A percentile compares a stretch with the other conserved stretches of the same genome.
Conservation (phyloP, 2,888 invertebrate genomes). For the Noctua janthina region DNA sequence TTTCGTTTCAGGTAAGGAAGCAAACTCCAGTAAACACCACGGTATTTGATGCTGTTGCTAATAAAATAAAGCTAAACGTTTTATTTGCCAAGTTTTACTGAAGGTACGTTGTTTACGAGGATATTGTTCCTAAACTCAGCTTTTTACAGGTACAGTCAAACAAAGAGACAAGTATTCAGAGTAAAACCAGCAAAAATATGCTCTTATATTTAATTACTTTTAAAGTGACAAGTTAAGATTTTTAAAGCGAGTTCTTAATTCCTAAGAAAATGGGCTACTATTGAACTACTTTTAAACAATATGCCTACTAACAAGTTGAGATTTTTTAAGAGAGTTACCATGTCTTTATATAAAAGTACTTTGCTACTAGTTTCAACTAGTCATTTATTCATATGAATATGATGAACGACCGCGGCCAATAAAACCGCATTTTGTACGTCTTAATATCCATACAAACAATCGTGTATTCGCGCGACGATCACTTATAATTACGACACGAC, state of each 20-base stretch:
- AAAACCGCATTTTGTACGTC: neutral
- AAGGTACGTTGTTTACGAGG: slow-evolving; percentile 37
- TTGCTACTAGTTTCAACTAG: too few relatives aligned
- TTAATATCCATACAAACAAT: neutral
- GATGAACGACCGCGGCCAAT: neutral
- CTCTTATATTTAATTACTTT: neutral
- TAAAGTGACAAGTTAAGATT: too few relatives aligned
- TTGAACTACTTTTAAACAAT: too few relatives aligned
- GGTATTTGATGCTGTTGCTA: slow-evolving; percentile 34
- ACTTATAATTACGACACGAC: neutral
- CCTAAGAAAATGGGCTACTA: too few relatives aligned
- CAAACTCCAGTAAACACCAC: slow-evolving; percentile 22
- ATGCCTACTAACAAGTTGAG: neutral
- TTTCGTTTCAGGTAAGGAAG: slow-evolving; percentile 67
- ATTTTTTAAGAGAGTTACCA: too few relatives aligned
- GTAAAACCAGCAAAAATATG: neutral
- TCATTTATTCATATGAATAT: neutral
- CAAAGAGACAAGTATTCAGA: neutral
- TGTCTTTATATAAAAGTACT: too few relatives aligned
- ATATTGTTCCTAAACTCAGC: slow-evolving; percentile 23
- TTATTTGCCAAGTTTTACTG: slow-evolving; percentile 55
- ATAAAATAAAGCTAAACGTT: slow-evolving; percentile 64
- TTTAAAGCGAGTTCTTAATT: too few relatives aligned
- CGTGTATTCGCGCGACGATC: neutral
- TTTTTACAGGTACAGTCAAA: slow-evolving; percentile 19